Evolutionary conservation across 2,888 invertebrate genomes (phyloP).

Genomic region (Drosophila siamana): DNA sequence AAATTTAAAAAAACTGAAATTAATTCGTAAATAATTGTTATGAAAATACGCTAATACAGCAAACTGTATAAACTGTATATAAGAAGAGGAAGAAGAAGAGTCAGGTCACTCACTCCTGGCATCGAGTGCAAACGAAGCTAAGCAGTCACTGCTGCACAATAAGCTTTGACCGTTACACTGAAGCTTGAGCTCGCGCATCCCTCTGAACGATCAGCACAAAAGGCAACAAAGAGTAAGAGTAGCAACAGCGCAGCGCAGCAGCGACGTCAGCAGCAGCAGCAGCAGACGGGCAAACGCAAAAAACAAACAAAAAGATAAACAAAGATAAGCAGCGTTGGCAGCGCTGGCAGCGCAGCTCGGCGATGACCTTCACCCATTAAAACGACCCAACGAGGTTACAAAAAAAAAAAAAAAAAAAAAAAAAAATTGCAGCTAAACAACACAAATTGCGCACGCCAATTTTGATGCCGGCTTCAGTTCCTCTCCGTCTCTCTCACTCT

Average conservation of each 20-base stretch:
- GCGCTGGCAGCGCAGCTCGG: constrained; percentile 33
- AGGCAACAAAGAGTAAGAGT: constrained; percentile 13
- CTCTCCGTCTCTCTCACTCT: constrained; percentile 3
- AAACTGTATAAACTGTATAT: too few species aligned
- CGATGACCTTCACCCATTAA: constrained; percentile 76
- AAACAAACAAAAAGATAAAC: constrained; percentile 33
- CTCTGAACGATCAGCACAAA: constrained; percentile 26
- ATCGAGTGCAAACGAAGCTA: background rate
- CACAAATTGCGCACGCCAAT: constrained; percentile 61
- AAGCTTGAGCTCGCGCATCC: constrained; percentile 10
- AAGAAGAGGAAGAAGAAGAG: background rate
- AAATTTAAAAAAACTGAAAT: background rate
- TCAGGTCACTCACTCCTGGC: constrained; percentile 3
- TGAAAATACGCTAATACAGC: too few species aligned
- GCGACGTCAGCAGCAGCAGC: constrained; percentile 20
- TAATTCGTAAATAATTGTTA: background rate
- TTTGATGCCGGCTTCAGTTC: constrained; percentile 26
- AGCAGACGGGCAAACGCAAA: constrained; percentile 30
- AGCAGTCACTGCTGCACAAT: background rate
- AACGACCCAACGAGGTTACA: constrained; percentile 63
- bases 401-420: constrained; percentile 6
- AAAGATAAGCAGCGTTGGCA: constrained; percentile 26
- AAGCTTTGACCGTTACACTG: constrained; percentile 9
- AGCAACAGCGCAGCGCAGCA: constrained; percentile 11
- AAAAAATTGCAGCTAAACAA: constrained; percentile 67